Evolutionary conservation across 2,888 invertebrate genomes (phyloP).

Genomic region (Hypercompe scribonia): DNA sequence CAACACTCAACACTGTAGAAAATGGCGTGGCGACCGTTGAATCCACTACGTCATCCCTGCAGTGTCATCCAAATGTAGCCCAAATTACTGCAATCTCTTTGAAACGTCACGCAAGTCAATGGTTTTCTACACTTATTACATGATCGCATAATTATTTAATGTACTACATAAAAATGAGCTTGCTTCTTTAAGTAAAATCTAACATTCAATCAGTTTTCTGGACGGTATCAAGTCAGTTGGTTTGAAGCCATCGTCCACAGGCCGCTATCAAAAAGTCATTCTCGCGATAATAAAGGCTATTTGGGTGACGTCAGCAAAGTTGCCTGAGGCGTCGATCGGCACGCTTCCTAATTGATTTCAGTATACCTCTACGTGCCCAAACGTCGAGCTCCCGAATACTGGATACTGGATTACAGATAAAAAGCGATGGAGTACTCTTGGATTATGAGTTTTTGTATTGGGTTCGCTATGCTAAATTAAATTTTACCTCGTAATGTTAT

Average conservation of each 20-base stretch:
- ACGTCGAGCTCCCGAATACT: neutral
- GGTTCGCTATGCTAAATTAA: neutral
- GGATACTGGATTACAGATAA: conserved; percentile 9
- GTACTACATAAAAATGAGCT: neutral
- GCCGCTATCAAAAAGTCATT: conserved; percentile 50
- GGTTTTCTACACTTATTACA: too few relatives aligned
- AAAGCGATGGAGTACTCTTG: conserved; percentile 2
- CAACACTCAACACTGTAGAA: too few relatives aligned
- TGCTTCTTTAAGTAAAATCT: neutral
- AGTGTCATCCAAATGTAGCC: too few relatives aligned
- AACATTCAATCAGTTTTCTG: neutral
- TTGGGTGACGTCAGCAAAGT: conserved; percentile 51
- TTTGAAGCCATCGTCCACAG: conserved; percentile 1
- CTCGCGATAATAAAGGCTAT: conserved; percentile 50
- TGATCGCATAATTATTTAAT: too few relatives aligned
- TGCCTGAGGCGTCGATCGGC: conserved; percentile 39
- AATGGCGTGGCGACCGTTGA: too few relatives aligned
- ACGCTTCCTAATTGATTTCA: conserved; percentile 53
- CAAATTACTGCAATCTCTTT: too few relatives aligned
- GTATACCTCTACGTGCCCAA: conserved; percentile 34
- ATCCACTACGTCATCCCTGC: too few relatives aligned
- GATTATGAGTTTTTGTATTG: neutral
- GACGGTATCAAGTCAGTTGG: neutral
- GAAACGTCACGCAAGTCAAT: too few relatives aligned
- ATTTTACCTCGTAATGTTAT: neutral